A percentile compares a stretch with the other conserved stretches of the same genome.
phyloP scores from a whole-genome alignment of 2,888 invertebrate species.

The Gnatocerus cornutus region DNA sequence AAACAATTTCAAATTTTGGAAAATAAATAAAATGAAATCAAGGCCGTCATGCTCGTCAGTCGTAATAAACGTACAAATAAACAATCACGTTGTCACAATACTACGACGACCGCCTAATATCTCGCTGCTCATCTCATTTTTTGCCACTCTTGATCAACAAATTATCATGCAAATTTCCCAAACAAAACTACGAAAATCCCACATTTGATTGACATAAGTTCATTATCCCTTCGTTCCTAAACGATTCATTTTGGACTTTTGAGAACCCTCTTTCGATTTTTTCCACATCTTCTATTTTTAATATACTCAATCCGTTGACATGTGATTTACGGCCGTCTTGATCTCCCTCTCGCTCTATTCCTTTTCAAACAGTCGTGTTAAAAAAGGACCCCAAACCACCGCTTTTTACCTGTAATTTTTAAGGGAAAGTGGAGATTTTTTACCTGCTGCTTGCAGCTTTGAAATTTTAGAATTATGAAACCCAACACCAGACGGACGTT shows the following conservation, averaged over 20 bases:
- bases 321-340: conserved; percentile 48
- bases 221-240: too few relatives aligned
- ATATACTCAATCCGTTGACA: conserved; percentile 51
- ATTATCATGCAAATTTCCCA: too few relatives aligned
- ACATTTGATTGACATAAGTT: too few relatives aligned
- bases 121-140: too few relatives aligned
- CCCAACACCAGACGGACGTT: conserved; percentile 50
- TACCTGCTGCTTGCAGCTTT: conserved; percentile 45
- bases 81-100: too few relatives aligned
- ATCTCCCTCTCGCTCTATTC: conserved; percentile 5
- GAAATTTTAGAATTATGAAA: conserved; percentile 53
- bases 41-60: too few relatives aligned
- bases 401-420: conserved; percentile 46
- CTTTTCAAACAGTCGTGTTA: neutral
- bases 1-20: too few relatives aligned
- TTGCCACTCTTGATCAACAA: too few relatives aligned
- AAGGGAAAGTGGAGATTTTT: conserved; percentile 48
- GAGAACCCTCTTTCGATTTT: conserved; percentile 9
- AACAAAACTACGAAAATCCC: too few relatives aligned
- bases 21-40: too few relatives aligned
- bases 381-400: conserved; percentile 8
- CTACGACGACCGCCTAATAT: too few relatives aligned
- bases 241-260: neutral
- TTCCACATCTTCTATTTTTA: conserved; percentile 41
- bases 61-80: too few relatives aligned